Base-by-base conservation (phyloP, 2,888 invertebrate genomes). In the Eupelmus urozonus region DNA sequence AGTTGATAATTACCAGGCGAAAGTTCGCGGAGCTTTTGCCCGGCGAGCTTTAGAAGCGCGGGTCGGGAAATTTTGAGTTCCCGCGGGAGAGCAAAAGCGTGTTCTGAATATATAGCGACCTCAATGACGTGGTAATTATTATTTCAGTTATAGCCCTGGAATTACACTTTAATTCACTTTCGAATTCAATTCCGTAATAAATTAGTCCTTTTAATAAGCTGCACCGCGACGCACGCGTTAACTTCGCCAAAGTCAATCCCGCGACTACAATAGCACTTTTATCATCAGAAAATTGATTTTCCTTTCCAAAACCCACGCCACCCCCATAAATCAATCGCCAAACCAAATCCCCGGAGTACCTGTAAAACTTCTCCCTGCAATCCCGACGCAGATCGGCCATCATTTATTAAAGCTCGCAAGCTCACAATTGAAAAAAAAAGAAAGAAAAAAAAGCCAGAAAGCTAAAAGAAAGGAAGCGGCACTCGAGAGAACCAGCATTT, bases 1-100 rank as follows among this genome's bases (percentile, higher is more conserved):
- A 55, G 57, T 57, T 69, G 42, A 69, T 69, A 69, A 69, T 69
- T 69, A 42, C 40, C 40, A 49, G 23, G 9, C 18, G 27, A 69
- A 69, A 69, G 55, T 69, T 51, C 45, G 3, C 49, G 4, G 53
- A 53, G 34, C 4, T 53, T 67, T 23, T 51, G 20, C 34, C 9
- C 42, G 2, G 9, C 20, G n/a, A 18, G 51, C 66, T 53, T 53
- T 23, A 16, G 20, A 25, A 34, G 18, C 20, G 20, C 18, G 40
- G 34, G 27, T 5, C 9, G 45, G 49, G 23, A 34, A 67, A 67
- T 67, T 67, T 34, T 13, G 53, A 13, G 51, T 34, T 34, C 34
- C 66, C 66, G 20, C 18, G 49, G 29, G 25, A 16, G 29, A 0
- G 51, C 11, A 53, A 66, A 34, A 34, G 23, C 66, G 34, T 53